Evolutionary conservation across 2,888 invertebrate species (phyloP).

Genomic region (Eretmocerus hayati): DNA sequence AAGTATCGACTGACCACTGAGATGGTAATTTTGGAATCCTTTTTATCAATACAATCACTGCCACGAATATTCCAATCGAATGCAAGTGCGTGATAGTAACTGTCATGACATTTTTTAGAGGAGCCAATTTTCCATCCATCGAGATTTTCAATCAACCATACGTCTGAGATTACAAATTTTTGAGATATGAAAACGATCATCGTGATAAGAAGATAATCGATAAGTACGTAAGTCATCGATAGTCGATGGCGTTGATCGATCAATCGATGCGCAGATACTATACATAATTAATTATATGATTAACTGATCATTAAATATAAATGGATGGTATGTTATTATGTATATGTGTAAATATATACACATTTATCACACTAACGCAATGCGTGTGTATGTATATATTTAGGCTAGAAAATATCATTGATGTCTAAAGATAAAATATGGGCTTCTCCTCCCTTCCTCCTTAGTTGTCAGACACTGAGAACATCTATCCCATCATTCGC

Average conservation of each 20-base stretch:
- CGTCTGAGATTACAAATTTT: conserved; percentile 10
- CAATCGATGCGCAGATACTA: conserved; percentile 27
- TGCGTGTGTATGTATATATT: conserved; percentile 32
- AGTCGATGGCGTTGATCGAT: conserved; percentile 23
- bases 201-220: conserved; percentile 25
- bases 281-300: conserved; percentile 21
- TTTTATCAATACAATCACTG: conserved; percentile 21
- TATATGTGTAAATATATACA: conserved; percentile 45
- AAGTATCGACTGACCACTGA: too few relatives aligned
- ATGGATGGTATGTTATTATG: conserved; percentile 42
- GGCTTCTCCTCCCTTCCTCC: conserved; percentile 22
- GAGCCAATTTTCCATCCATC: conserved; percentile 23
- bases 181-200: conserved; percentile 18
- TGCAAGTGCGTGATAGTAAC: conserved; percentile 4
- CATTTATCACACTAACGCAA: conserved; percentile 27
- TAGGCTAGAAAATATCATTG: conserved; percentile 23
- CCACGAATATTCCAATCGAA: conserved; percentile 13
- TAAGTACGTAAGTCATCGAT: conserved; percentile 25
- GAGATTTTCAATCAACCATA: conserved; percentile 19
- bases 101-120: conserved; percentile 18
- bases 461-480: too few relatives aligned
- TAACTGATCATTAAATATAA: conserved; percentile 25
- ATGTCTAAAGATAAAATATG: conserved; percentile 16
- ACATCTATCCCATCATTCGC: too few relatives aligned
- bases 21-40: too few relatives aligned